Percentiles rank a stretch among this genome's conserved stretches.
Evolutionary conservation across 2,888 invertebrate genomes (phyloP).

Genomic region (Agriopis leucophaearia): DNA sequence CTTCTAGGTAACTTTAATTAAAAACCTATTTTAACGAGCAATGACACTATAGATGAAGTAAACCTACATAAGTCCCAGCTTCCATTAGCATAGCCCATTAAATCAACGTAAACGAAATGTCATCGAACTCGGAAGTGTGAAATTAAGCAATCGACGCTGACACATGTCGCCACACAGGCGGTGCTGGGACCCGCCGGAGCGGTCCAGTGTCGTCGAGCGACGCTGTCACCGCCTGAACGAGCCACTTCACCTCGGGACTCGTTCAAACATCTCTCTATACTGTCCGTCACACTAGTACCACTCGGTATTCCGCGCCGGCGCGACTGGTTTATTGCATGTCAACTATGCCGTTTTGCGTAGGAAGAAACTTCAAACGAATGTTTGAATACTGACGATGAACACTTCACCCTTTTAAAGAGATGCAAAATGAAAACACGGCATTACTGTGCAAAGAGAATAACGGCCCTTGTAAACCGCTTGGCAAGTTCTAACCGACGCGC

Average conservation of each 20-base stretch:
- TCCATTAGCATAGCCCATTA: slow-evolving; percentile 29
- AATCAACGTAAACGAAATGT: slow-evolving; percentile 35
- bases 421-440: slow-evolving; percentile 46
- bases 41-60: slow-evolving; percentile 8
- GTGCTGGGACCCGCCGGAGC: slow-evolving; percentile 50
- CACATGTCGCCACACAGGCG: slow-evolving; percentile 53
- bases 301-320: slow-evolving; percentile 55
- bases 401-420: slow-evolving; percentile 45
- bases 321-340: slow-evolving; percentile 63
- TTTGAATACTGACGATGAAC: slow-evolving; percentile 38
- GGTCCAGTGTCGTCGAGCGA: slow-evolving; percentile 53
- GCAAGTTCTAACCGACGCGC: slow-evolving; percentile 58
- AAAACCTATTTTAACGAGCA: not conserved
- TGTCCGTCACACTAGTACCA: slow-evolving; percentile 47
- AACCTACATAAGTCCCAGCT: slow-evolving; percentile 6
- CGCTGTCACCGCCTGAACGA: slow-evolving; percentile 60
- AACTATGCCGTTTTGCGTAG: slow-evolving; percentile 58
- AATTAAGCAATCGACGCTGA: slow-evolving; percentile 46
- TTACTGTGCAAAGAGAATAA: slow-evolving; percentile 52
- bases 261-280: slow-evolving; percentile 57
- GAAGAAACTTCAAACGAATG: slow-evolving; percentile 52
- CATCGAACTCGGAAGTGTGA: slow-evolving; percentile 45
- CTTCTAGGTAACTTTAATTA: not conserved
- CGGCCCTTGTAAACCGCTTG: slow-evolving; percentile 58
- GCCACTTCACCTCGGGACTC: slow-evolving; percentile 59